Evolutionary conservation across 1,140 invertebrate genomes (phyloP), one percentile per base, ranked within the genome.

Genomic region (Drosophila subpulchrella): DNA sequence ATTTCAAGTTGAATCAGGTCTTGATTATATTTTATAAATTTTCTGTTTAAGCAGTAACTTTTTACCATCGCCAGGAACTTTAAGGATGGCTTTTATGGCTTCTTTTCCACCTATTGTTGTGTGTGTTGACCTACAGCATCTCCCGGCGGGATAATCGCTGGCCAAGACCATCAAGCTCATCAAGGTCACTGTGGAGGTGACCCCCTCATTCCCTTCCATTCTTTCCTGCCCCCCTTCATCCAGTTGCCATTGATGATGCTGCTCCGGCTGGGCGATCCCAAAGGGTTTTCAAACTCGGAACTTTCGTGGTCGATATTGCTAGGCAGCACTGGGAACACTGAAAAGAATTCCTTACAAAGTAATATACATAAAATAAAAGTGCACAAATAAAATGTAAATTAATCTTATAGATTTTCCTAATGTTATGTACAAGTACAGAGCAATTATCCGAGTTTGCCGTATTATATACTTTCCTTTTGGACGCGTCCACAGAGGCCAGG

Each of bases 381-480:
- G 7, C 4, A 12, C 10, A 24, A 20, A 46, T 20, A 12, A 12
- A 24, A 11, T 11, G 8, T 27, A 5, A 27, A 27, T 20, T 20
- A 7, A 51, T 34, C 24, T 34, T 34, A 4, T 27, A 4, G 27
- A 5, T 5, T 27, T 5, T 27, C 27, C 27, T 27, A 27, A 27
- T 20, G 20, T 11, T 61, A 24, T 34, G 12, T n/a, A 30, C 6
- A 42, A 13, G 32, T 7, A 46, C 12, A 38, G 27, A 27, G 7
- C 51, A 74, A 74, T 75, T 75, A 75, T 74, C 58, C 24, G 17
- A 51, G 46, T 60, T 41, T 61, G 30, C 41, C 71, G 38, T 57
- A 47, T 48, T 84, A 66, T 83, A 85, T 85, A 56, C 81, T 73
- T 65, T 74, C 58, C 34, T 85, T 77, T 74, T 74, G 54, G 51